phyloP scores from a whole-genome alignment of 2,797 vertebrate species.

The Ceryle rudis region DNA sequence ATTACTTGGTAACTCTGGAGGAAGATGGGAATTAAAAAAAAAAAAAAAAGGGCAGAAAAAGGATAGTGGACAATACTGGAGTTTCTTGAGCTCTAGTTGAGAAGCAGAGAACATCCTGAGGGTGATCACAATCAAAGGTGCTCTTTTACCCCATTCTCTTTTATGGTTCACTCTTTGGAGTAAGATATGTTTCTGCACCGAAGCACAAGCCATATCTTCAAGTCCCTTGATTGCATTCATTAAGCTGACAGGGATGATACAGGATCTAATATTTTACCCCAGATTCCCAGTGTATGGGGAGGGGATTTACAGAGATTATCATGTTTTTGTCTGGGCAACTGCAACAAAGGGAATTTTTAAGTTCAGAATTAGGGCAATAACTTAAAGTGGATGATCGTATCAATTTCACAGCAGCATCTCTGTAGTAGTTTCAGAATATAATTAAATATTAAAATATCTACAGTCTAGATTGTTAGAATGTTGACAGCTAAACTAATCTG shows the following conservation, averaged over 20 bases:
- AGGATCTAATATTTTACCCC: neutral
- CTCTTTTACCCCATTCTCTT: neutral
- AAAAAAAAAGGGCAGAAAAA: neutral
- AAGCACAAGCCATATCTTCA: neutral
- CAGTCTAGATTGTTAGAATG: neutral
- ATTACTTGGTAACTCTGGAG: neutral
- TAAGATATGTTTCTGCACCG: neutral
- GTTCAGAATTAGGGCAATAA: neutral
- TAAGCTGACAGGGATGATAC: neutral
- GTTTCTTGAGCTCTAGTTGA: neutral
- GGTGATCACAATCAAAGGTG: neutral
- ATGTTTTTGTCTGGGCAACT: neutral
- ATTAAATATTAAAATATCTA: slow-evolving; percentile 34
- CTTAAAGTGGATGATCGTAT: neutral
- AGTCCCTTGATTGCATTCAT: neutral
- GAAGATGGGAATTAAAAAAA: neutral
- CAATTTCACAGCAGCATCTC: neutral
- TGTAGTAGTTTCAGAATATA: neutral
- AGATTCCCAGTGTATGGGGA: neutral
- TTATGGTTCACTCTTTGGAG: neutral
- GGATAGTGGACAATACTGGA: neutral
- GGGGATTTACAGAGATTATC: neutral
- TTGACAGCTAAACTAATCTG: neutral
- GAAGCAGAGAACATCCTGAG: neutral
- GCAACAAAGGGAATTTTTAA: neutral